phyloP scores from a whole-genome alignment of 2,113 vertebrate species.

The Ranitomeya imitator region DNA sequence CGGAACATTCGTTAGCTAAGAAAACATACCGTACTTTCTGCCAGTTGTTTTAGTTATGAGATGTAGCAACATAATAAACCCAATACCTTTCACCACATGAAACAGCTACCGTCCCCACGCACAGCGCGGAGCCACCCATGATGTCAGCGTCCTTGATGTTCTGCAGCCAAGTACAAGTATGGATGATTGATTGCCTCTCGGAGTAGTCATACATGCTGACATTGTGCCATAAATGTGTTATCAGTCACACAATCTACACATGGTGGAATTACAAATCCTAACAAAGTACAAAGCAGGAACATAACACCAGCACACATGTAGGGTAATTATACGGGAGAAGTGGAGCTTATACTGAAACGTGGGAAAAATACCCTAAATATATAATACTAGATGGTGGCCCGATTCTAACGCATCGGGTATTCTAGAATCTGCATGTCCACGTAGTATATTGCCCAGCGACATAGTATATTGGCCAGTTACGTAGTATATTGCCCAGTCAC shows the following conservation, averaged over 20 bases:
- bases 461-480: no score
- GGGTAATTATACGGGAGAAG: not conserved
- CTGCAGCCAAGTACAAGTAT: not conserved
- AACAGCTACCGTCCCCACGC: constrained; percentile 44
- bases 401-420: no score
- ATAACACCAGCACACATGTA: not conserved
- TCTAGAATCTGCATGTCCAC: no score
- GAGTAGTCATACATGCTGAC: not conserved
- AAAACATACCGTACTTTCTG: constrained; percentile 37
- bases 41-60: constrained; percentile 44
- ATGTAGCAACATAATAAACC: constrained; percentile 31
- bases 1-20: constrained; percentile 12
- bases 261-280: not conserved
- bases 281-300: not conserved
- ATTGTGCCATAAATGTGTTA: not conserved
- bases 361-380: not conserved
- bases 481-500: no score
- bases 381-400: no score
- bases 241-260: not conserved
- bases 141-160: not conserved
- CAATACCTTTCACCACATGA: constrained; percentile 45
- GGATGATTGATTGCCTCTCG: not conserved
- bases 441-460: no score
- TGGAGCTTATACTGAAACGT: not conserved
- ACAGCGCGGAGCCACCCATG: constrained; percentile 26